These are phyloP conservation scores for Cheilosia variabilis DNA, from an alignment of 2,888 invertebrate species.

Conservation along the genomic window DNA sequence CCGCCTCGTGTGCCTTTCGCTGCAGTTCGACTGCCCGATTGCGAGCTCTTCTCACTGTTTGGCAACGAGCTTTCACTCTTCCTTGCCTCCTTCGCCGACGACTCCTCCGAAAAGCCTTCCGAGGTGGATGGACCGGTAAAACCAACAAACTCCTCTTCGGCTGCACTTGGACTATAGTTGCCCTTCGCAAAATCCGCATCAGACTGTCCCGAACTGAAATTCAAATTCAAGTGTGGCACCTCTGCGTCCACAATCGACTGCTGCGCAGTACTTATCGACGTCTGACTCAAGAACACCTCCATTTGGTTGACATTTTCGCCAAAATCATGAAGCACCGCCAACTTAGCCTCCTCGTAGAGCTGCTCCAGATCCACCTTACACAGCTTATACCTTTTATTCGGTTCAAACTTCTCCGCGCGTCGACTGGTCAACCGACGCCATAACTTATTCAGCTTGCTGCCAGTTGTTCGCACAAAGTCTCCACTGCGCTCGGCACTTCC, in stretches of 20 bases:
- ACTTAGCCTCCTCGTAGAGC: constrained; percentile 83
- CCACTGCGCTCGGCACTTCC: constrained; percentile 52
- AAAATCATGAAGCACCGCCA: constrained; percentile 79
- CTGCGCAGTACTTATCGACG: constrained; percentile 64
- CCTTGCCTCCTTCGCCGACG: constrained; percentile 1
- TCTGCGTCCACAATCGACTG: constrained; percentile 47
- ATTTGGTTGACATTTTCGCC: constrained; percentile 77
- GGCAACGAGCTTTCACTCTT: constrained; percentile 1
- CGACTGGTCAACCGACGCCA: constrained; percentile 84
- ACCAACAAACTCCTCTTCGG: constrained; percentile 75
- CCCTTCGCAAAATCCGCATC: constrained; percentile 75
- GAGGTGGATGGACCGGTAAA: constrained; percentile 38
- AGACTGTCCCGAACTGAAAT: constrained; percentile 78
- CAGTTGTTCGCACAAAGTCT: constrained; percentile 79
- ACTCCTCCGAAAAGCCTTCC: constrained; percentile 38
- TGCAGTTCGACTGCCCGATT: constrained; percentile 3
- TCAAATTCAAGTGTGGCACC: constrained; percentile 79
- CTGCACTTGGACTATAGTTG: constrained; percentile 77
- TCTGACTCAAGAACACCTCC: constrained; percentile 77
- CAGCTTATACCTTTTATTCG: constrained; percentile 82
- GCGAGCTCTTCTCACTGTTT: background rate
- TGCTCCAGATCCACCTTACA: constrained; percentile 83
- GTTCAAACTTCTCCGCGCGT: constrained; percentile 82
- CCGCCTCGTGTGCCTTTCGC: no score
- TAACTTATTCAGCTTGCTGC: constrained; percentile 83